Evolutionary conservation across 2,888 invertebrate genomes (phyloP).

Genomic region (Brenthis hecate): DNA sequence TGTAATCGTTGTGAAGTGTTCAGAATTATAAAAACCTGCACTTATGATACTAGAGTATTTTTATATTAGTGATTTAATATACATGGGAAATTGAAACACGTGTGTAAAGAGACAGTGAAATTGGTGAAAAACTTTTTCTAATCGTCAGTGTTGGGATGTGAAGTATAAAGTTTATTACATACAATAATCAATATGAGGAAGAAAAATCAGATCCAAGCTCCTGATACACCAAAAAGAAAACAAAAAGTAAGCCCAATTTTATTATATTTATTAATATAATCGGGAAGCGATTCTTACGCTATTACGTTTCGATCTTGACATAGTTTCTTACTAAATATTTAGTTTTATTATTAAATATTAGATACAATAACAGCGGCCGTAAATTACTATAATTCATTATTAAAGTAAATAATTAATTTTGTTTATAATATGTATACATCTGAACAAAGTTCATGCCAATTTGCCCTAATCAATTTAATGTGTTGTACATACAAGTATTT

Average conservation of each 20-base stretch:
- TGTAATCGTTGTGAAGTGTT: conserved; percentile 38
- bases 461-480: conserved; percentile 8
- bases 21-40: conserved; percentile 7
- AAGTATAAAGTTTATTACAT: conserved; percentile 17
- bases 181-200: conserved; percentile 53
- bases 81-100: background rate
- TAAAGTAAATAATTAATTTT: too few species aligned
- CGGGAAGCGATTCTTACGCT: too few species aligned
- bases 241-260: conserved; percentile 60
- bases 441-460: conserved; percentile 10
- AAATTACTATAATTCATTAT: too few species aligned
- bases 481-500: too few species aligned
- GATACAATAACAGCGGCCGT: too few species aligned
- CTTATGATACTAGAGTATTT: background rate
- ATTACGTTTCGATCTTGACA: too few species aligned
- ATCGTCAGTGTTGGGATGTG: conserved; percentile 22
- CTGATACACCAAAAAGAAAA: conserved; percentile 68
- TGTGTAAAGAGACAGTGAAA: conserved; percentile 13
- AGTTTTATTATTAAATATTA: too few species aligned
- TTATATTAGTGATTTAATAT: conserved; percentile 8
- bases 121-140: background rate
- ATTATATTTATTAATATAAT: background rate
- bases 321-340: too few species aligned
- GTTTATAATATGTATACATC: too few species aligned
- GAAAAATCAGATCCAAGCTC: conserved; percentile 54